These are phyloP conservation scores for Acrocephalus arundinaceus DNA, from an alignment of 2,113 vertebrate species.

Conservation along the genomic window DNA sequence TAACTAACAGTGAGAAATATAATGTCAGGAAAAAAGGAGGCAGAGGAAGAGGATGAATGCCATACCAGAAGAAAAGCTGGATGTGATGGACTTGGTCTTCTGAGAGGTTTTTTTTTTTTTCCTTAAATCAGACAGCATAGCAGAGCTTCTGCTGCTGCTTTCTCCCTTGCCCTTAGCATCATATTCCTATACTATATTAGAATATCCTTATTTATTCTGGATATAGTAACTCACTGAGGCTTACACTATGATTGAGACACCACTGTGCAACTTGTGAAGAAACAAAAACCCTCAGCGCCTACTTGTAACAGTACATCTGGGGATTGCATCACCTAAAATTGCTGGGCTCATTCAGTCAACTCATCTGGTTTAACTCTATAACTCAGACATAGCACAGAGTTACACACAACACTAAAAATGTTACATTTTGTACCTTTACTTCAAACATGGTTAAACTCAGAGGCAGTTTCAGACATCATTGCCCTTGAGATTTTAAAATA, in stretches of 20 bases:
- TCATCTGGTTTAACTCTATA: neutral
- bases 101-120: neutral
- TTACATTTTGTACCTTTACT: neutral
- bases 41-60: neutral
- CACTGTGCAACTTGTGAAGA: neutral
- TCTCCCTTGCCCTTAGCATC: neutral
- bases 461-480: neutral
- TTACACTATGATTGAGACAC: neutral
- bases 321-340: neutral
- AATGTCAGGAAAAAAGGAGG: neutral
- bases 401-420: neutral
- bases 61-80: neutral
- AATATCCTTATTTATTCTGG: neutral
- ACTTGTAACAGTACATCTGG: neutral
- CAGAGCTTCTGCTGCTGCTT: neutral
- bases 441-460: neutral
- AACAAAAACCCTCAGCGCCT: neutral
- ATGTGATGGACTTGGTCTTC: neutral
- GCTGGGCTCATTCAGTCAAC: neutral
- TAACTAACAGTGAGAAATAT: neutral
- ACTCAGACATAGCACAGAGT: neutral
- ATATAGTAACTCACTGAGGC: neutral
- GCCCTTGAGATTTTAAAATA: neutral
- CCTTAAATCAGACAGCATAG: neutral
- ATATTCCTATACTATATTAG: neutral